A percentile compares a stretch with the other conserved stretches of the same genome.
Conservation (phyloP, 2,888 invertebrate species). For the Agrochola lota region DNA sequence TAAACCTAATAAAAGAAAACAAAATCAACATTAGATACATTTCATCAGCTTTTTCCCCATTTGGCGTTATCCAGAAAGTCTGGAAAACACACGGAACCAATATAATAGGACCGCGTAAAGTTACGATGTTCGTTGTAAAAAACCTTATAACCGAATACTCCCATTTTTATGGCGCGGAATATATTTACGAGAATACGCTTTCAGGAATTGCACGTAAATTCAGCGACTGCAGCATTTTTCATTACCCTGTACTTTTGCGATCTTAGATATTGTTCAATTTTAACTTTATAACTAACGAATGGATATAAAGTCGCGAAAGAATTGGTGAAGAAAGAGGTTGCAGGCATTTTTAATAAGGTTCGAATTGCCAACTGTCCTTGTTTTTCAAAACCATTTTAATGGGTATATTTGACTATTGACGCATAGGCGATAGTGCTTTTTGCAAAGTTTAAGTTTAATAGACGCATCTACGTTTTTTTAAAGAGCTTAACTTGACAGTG, state of each 20-base stretch:
- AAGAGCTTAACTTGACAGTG: neutral
- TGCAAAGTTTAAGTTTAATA: neutral
- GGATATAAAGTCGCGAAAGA: slow-evolving; percentile 13
- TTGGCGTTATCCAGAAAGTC: slow-evolving; percentile 27
- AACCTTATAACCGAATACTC: slow-evolving; percentile 84
- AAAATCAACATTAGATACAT: neutral
- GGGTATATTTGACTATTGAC: no score
- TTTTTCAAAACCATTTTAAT: neutral
- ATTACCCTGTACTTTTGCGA: slow-evolving; percentile 69
- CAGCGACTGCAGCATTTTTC: slow-evolving; percentile 79
- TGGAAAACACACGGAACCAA: slow-evolving; percentile 59
- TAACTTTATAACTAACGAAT: slow-evolving; percentile 50
- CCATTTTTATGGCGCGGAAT: slow-evolving; percentile 85
- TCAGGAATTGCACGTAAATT: slow-evolving; percentile 85
- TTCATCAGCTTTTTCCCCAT: slow-evolving; percentile 3
- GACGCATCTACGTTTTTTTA: neutral
- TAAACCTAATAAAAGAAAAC: neutral
- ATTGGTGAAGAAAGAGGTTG: neutral
- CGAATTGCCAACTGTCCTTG: neutral
- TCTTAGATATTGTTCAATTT: slow-evolving; percentile 61
- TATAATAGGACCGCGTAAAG: slow-evolving; percentile 67
- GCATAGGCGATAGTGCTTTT: neutral
- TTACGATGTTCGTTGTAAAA: slow-evolving; percentile 81
- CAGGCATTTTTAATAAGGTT: neutral
- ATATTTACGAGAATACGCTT: slow-evolving; percentile 86